Evolutionary conservation across 2,797 vertebrate genomes (phyloP), one percentile per base, ranked within the genome.

Genomic region (Gila robusta): DNA sequence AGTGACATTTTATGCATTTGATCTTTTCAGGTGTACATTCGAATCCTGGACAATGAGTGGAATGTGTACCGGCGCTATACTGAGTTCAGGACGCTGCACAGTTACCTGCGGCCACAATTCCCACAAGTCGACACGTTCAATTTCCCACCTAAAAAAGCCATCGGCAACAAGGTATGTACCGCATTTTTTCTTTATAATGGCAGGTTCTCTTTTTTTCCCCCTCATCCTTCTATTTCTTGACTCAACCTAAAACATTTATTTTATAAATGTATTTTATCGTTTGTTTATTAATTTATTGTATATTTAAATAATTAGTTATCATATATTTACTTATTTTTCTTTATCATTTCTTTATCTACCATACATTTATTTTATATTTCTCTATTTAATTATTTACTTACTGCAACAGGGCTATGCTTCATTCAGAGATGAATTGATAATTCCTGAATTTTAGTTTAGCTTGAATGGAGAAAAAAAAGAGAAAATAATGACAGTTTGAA

Each of bases 31-130:
- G 97, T 99, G 44, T 99, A 99, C 82, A 97, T 99, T 91, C 96
- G 98, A 89, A 99, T 99, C 94, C 96, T 97, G 90, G 98, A 99
- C 32, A 98, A 99, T 0, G 98, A 99, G 90, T 99, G 98, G 98
- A 99, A 99, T 0, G 96, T 99, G 59, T 99, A 99, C 87, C 94
- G 98, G 77, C 95, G 98, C 35, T 99, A 99, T 0, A 94, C 98
- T 0, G 98, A 99, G 90, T 99, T 99, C 93, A 95, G 98, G 79
- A 94, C 93, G 84, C 93, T 99, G 87, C 98, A 99, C 93, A 97
- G 96, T 91, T 96, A 96, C 89, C 92, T 99, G 39, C 95, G 97
- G 86, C 92, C 79, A 67, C 96, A 96, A 84, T 99, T 97, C 91
- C 96, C 97, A 1, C 97, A 97, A 92, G 97, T 98, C 89, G 95